Evolutionary conservation across 35 echinoderm and acorn worm species (phyloP), one percentile per base, ranked within the genome.

Genomic region (Apostichopus californicus): DNA sequence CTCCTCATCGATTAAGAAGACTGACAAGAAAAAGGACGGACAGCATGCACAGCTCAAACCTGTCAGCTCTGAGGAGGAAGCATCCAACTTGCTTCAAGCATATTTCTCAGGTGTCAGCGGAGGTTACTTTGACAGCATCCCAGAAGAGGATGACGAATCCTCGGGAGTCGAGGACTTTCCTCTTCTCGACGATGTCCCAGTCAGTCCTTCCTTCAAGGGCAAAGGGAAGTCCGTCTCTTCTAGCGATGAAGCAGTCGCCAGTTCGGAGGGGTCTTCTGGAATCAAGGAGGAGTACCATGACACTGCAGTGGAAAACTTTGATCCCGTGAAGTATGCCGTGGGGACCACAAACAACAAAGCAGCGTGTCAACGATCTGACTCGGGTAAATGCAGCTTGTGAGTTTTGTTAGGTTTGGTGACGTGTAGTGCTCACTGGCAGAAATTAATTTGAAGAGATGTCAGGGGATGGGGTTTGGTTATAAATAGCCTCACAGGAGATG

Each of bases 81-180:
- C 78, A 8, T 80, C 78, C 1, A 80, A 80, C 20, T 34, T 80
- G 25, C 78, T 80, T 14, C 56, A 87, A 65, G 18, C 57, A 25
- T 87, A 87, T 22, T 87, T 87, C 26, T 20, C 57, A 24, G 64
- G 64, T 9, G 57, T 71, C 24, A 65, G 57, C 57, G 59, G 64
- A 18, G 86, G 86, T 34, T 25, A 71, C 20, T 87, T 87, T 87
- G 57, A 65, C 64, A 71, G 64, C 57, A 87, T 63, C 22, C 57
- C 64, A 65, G 57, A 63, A 87, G 86, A 34, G 17, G 11, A 58
- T 63, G 56, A 58, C 23, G 86, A 64, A 65, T 87, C 86, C 11
- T 87, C 86, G 8, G 86, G 86, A 9, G 86, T 87, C 8, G 86
- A 87, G 57, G 86, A 87, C 86, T 87, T 87, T 20, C 86, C 86